Evolutionary conservation across 2,888 invertebrate species (phyloP).

Genomic region (Flabesymbios commensalis): DNA sequence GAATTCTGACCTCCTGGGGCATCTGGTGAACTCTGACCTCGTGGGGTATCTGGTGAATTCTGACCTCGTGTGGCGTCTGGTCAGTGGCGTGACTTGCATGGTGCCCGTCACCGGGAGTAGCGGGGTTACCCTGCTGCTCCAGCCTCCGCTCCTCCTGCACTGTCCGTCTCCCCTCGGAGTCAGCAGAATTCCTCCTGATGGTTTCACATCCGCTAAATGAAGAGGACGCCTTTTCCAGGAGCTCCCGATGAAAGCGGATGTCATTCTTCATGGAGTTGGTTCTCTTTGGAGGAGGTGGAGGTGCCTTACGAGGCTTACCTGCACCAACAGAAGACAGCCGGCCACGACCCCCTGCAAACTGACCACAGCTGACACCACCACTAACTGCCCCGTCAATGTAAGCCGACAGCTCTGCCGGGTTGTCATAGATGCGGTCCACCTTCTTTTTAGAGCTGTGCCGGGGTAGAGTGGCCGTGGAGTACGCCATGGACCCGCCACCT

Average conservation of each 20-base stretch:
- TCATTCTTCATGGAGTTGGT: conserved; percentile 59
- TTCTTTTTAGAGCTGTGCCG: neutral
- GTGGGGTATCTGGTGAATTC: too few species aligned
- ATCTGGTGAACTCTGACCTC: too few species aligned
- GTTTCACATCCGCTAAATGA: too few species aligned
- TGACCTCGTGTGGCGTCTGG: too few species aligned
- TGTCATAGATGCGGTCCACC: conserved; percentile 18
- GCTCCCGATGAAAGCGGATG: too few species aligned
- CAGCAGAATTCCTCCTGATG: too few species aligned
- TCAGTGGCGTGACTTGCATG: too few species aligned
- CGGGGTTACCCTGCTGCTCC: neutral
- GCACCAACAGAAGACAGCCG: conserved; percentile 7
- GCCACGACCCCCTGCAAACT: neutral
- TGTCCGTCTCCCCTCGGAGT: too few species aligned
- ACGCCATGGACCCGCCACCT: neutral
- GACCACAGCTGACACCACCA: neutral
- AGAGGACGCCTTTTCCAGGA: too few species aligned
- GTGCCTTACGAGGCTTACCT: conserved; percentile 47
- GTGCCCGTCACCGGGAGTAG: too few species aligned
- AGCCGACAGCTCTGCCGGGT: conserved; percentile 7
- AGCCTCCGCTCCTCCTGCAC: neutral
- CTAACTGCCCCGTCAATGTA: neutral
- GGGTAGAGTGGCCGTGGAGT: conserved; percentile 15
- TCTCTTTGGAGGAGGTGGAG: conserved; percentile 64
- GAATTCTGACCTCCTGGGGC: too few species aligned